phyloP scores from a whole-genome alignment of 1,140 invertebrate genomes.

The Helicoverpa armigera region DNA sequence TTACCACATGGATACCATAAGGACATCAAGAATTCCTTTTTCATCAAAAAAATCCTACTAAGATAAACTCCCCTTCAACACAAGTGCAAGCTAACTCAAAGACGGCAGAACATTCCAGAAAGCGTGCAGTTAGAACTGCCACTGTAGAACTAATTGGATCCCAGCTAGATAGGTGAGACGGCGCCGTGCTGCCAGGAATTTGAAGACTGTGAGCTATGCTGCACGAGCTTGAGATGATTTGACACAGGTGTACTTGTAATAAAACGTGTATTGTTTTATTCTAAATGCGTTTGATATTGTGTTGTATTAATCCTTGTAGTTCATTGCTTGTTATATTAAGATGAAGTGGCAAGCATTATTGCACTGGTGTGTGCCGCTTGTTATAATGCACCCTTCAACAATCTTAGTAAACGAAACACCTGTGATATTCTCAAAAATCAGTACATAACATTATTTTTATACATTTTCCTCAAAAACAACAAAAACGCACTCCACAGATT shows the following conservation, averaged over 20 bases:
- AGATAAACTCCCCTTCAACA: background rate
- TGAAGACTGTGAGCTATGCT: constrained; percentile 20
- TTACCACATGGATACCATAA: too few relatives aligned
- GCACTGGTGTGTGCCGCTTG: too few relatives aligned
- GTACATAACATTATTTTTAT: too few relatives aligned
- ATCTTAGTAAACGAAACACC: too few relatives aligned
- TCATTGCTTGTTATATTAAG: too few relatives aligned
- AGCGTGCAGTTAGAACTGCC: constrained; percentile 12
- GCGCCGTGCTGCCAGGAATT: constrained; percentile 11
- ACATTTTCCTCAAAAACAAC: too few relatives aligned
- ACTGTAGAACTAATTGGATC: constrained; percentile 51
- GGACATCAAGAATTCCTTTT: background rate
- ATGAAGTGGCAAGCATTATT: too few relatives aligned
- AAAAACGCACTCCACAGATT: too few relatives aligned
- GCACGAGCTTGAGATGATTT: background rate
- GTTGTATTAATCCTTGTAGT: too few relatives aligned
- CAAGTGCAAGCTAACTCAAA: background rate
- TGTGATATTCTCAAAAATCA: too few relatives aligned
- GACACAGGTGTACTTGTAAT: background rate
- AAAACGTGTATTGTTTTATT: background rate
- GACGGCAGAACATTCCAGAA: constrained; percentile 21
- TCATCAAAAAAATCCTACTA: background rate
- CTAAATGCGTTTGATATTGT: too few relatives aligned
- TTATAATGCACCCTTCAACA: too few relatives aligned
- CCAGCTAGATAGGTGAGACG: constrained; percentile 44